Percentiles rank a stretch among this genome's conserved stretches.
Evolutionary conservation across 2,113 vertebrate species (phyloP).

Genomic region (Tychaedon coryphoeus): DNA sequence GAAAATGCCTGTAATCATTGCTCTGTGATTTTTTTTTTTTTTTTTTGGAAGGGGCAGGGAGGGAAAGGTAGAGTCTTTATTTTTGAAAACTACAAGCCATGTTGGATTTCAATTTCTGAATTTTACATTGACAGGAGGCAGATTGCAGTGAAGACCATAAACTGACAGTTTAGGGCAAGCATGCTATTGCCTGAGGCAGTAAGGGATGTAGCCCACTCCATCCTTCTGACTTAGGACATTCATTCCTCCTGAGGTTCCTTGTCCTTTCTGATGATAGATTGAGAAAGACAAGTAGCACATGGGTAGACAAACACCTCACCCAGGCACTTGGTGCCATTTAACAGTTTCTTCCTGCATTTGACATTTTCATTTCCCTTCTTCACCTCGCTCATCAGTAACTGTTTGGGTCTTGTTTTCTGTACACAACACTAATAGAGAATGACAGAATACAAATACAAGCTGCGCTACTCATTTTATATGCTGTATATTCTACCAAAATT

Average conservation of each 20-base stretch:
- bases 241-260: slow-evolving; percentile 79
- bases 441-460: slow-evolving; percentile 70
- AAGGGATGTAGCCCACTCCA: slow-evolving; percentile 27
- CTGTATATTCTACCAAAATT: slow-evolving; percentile 43
- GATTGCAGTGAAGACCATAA: slow-evolving; percentile 65
- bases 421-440: slow-evolving; percentile 67
- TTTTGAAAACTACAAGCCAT: slow-evolving; percentile 38
- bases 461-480: slow-evolving; percentile 56
- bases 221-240: slow-evolving; percentile 62
- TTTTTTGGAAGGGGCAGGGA: no score
- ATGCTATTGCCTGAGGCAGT: slow-evolving; percentile 70
- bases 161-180: slow-evolving; percentile 73
- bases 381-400: slow-evolving; percentile 73
- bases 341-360: slow-evolving; percentile 78
- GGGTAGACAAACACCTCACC: slow-evolving; percentile 81
- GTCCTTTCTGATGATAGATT: slow-evolving; percentile 83
- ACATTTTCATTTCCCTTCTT: slow-evolving; percentile 84
- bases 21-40: not conserved
- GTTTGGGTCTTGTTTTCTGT: slow-evolving; percentile 71
- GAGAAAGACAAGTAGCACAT: slow-evolving; percentile 85
- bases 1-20: not conserved
- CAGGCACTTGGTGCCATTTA: slow-evolving; percentile 88
- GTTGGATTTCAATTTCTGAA: slow-evolving; percentile 40
- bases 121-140: slow-evolving; percentile 70
- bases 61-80: not conserved